Percentiles rank a stretch among this genome's conserved stretches.
phyloP scores from a whole-genome alignment of 2,888 invertebrate genomes.

The Xestobium rufovillosum region DNA sequence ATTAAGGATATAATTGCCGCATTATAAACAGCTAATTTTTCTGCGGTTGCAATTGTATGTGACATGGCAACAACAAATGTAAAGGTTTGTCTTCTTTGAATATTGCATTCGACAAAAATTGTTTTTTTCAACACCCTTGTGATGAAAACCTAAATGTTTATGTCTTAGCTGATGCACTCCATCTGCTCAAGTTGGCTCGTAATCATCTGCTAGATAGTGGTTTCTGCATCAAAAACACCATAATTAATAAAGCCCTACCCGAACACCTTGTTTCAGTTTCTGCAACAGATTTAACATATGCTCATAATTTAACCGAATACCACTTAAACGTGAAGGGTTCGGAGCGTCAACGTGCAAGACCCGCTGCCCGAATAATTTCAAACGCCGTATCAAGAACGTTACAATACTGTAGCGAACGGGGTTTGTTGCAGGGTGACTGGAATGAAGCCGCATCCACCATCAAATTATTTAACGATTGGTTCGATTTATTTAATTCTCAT shows the following conservation, averaged over 20 bases:
- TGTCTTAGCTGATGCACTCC: slow-evolving; percentile 23
- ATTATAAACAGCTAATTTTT: slow-evolving; percentile 21
- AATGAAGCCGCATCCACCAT: slow-evolving; percentile 12
- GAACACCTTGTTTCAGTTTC: slow-evolving; percentile 15
- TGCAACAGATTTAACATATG: slow-evolving; percentile 20
- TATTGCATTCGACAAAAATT: slow-evolving; percentile 19
- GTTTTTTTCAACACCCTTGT: slow-evolving; percentile 19
- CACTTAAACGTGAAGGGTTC: slow-evolving; percentile 23
- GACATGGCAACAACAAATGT: slow-evolving; percentile 24
- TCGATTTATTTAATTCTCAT: slow-evolving; percentile 23
- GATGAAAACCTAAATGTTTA: slow-evolving; percentile 18
- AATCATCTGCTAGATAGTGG: slow-evolving; percentile 23
- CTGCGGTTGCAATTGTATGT: slow-evolving; percentile 23
- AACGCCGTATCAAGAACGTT: slow-evolving; percentile 19
- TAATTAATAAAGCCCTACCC: slow-evolving; percentile 14
- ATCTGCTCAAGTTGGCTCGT: slow-evolving; percentile 22
- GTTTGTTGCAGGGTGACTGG: slow-evolving; percentile 12
- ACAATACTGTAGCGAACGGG: slow-evolving; percentile 16
- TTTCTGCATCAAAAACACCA: slow-evolving; percentile 9
- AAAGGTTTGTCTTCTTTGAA: slow-evolving; percentile 17
- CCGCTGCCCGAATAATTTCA: slow-evolving; percentile 20
- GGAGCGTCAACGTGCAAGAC: slow-evolving; percentile 22
- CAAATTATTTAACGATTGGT: slow-evolving; percentile 22
- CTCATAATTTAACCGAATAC: slow-evolving; percentile 19
- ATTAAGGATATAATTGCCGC: slow-evolving; percentile 19